Base-by-base conservation (phyloP, 2,888 invertebrate genomes). In the Ptilodon capucinus region DNA sequence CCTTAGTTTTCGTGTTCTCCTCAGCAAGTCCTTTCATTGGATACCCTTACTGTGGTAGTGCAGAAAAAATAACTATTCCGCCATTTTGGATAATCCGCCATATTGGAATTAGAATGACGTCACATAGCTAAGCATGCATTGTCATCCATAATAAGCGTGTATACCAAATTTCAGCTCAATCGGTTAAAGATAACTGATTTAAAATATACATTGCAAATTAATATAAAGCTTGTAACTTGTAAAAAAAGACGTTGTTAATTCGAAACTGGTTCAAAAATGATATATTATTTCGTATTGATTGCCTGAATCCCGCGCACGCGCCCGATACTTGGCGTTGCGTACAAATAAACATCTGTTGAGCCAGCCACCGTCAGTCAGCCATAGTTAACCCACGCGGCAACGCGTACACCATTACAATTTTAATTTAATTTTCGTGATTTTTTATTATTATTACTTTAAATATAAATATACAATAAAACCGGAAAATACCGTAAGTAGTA, bases 301-400 rank as follows among this genome's bases (percentile, higher is more conserved):
- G 74, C 65, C 73, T 64, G 59, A 68, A 71, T 74, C 74, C 63
- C 74, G 81, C 84, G 78, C 84, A 83, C 71, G 85, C 85, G 85
- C 83, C 51, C 56, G 51, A 14, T 13, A 8, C 32, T 63, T 54
- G 56, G 48, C 54, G 51, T 54, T 43, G 58, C 70, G 63, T 82
- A 86, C 83, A 85, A 84, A 86, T 84, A 76, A 32, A 79, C 86
- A 89, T 86, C 86, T 86, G 89, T 86, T 86, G 86, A 72, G 70
- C 70, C 61, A 45, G 44, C 51, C 40, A 46, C 54, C 58, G 44
- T 76, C 88, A 89, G 89, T 89, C 89, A 88, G 88, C 89, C 87
- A 84, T 76, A 66, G 65, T 68, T 56, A 46, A 60, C 64, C 60
- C 67, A 53, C 74, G 77, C 64, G 79, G 23, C 16, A 60, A 67